These are phyloP conservation scores for Enteromius unitaeniatus DNA, from an alignment of 2,797 vertebrate genomes.

Conservation along the genomic window DNA sequence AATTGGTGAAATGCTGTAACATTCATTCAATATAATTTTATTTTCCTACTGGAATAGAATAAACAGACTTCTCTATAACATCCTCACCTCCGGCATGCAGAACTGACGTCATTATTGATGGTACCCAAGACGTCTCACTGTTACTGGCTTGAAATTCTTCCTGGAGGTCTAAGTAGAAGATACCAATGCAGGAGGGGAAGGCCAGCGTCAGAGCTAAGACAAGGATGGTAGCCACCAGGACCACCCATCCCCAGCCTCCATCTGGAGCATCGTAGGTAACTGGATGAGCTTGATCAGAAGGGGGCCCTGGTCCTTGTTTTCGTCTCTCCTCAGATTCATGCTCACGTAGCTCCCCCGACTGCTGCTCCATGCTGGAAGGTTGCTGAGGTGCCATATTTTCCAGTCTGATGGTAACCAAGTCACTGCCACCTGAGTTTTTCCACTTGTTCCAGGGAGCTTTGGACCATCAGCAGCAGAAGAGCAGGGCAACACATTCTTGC, in stretches of 20 bases:
- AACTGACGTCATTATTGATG: constrained; percentile 89
- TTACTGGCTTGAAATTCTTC: constrained; percentile 87
- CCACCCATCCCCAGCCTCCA: constrained; percentile 91
- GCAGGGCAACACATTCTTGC: constrained; percentile 35
- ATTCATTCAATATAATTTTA: neutral
- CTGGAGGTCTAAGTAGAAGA: constrained; percentile 93
- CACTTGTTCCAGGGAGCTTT: neutral
- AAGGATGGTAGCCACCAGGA: constrained; percentile 83
- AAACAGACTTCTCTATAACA: neutral
- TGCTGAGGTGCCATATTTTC: constrained; percentile 46
- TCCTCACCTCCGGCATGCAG: constrained; percentile 87
- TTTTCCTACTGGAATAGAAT: neutral
- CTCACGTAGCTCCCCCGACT: constrained; percentile 47
- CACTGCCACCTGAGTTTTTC: constrained; percentile 62
- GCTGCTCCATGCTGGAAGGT: constrained; percentile 49
- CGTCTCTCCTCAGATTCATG: constrained; percentile 62
- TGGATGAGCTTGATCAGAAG: constrained; percentile 7
- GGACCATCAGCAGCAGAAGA: constrained; percentile 53
- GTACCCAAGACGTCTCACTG: constrained; percentile 93
- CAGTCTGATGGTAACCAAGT: constrained; percentile 46
- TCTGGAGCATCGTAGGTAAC: constrained; percentile 71
- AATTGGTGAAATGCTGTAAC: neutral
- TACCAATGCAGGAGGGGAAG: constrained; percentile 85
- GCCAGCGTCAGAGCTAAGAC: constrained; percentile 86
- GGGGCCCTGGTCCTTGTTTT: constrained; percentile 12